Percentiles rank a stretch among this genome's conserved stretches.
Conservation (phyloP, 2,888 invertebrate genomes). For the Hermaeophaga mercurialis region DNA sequence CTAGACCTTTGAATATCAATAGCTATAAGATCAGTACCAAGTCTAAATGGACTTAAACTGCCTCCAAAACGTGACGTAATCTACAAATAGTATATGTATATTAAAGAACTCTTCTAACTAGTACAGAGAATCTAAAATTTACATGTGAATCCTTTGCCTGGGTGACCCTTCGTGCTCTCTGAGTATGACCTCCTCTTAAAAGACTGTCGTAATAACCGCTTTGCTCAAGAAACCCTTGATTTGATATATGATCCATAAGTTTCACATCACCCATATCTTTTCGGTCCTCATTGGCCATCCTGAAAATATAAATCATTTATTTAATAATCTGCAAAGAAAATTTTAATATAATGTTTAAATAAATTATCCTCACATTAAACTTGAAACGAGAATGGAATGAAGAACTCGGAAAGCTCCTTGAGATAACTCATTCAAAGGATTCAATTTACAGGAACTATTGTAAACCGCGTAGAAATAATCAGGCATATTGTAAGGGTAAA, state of each 20-base stretch:
- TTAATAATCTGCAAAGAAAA: too few relatives aligned
- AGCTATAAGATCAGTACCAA: conserved; percentile 79
- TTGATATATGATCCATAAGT: background rate
- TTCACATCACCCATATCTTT: background rate
- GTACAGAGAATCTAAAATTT: too few relatives aligned
- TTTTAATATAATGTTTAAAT: too few relatives aligned
- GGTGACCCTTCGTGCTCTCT: background rate
- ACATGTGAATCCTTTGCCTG: background rate
- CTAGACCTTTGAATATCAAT: conserved; percentile 83
- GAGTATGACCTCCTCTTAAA: background rate
- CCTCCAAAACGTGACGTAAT: background rate
- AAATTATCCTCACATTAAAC: conserved; percentile 48
- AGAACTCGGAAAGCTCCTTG: conserved; percentile 54
- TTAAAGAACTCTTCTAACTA: too few relatives aligned
- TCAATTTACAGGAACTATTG: conserved; percentile 29
- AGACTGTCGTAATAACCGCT: background rate
- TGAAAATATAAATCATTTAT: conserved; percentile 53
- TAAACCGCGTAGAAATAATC: conserved; percentile 11
- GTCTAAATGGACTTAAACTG: conserved; percentile 51
- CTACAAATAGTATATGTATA: too few relatives aligned
- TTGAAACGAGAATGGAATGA: conserved; percentile 52
- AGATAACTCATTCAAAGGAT: conserved; percentile 52
- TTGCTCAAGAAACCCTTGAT: background rate
- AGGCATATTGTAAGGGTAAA: conserved; percentile 29
- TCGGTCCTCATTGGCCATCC: conserved; percentile 62